Evolutionary conservation across 2,888 invertebrate species (phyloP).

Genomic region (Nebria brevicollis): DNA sequence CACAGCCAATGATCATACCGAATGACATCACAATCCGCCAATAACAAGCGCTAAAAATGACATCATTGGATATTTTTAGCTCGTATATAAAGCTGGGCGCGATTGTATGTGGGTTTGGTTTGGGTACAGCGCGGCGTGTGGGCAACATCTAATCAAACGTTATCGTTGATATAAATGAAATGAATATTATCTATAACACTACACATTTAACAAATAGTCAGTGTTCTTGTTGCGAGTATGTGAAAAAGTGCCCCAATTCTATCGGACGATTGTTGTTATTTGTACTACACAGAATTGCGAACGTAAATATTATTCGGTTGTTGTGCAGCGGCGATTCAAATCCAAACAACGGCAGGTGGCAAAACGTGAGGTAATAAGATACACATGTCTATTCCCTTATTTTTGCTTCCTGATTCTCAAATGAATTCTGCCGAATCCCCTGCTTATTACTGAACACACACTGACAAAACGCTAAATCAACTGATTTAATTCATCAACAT

Average conservation of each 20-base stretch:
- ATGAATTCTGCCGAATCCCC: constrained; percentile 18
- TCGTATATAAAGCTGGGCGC: constrained; percentile 58
- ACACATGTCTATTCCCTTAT: constrained; percentile 41
- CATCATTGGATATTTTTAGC: constrained; percentile 61
- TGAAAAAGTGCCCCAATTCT: constrained; percentile 55
- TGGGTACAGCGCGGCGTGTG: constrained; percentile 60
- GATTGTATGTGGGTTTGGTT: constrained; percentile 59
- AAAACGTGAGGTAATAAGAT: constrained; percentile 60
- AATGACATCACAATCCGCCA: constrained; percentile 58
- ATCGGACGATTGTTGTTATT: constrained; percentile 53
- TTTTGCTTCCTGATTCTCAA: constrained; percentile 17
- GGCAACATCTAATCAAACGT: constrained; percentile 54
- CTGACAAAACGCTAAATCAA: constrained; percentile 12
- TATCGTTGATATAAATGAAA: constrained; percentile 57
- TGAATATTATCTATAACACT: constrained; percentile 59
- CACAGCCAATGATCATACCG: constrained; percentile 54
- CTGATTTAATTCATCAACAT: neutral
- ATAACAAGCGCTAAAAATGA: constrained; percentile 54
- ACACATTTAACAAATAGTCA: constrained; percentile 56
- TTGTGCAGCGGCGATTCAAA: constrained; percentile 55
- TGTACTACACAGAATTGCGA: neutral
- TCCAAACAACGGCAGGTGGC: constrained; percentile 60
- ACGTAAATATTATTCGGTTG: constrained; percentile 26
- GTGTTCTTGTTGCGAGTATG: constrained; percentile 56
- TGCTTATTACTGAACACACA: constrained; percentile 28